Evolutionary conservation across 2,113 vertebrate genomes (phyloP).

Genomic region (Ammodytes dubius): DNA sequence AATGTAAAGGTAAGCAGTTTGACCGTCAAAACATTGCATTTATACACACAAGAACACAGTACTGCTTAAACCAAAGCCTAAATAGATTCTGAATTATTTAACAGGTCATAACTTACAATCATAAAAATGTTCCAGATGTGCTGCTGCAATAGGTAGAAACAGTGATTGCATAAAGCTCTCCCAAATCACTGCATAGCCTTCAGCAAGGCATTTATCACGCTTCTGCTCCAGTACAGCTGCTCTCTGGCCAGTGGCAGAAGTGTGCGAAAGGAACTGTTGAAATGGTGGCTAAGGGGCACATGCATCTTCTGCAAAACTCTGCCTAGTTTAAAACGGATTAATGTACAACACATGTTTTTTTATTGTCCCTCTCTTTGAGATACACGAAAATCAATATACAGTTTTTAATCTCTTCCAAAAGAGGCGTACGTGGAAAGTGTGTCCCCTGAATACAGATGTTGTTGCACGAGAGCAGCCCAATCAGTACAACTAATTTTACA

Average conservation of each 20-base stretch:
- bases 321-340: background rate
- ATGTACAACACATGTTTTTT: background rate
- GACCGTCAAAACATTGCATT: background rate
- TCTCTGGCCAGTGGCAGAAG: background rate
- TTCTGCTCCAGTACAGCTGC: constrained; percentile 13
- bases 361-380: constrained; percentile 3
- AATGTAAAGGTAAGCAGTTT: background rate
- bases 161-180: constrained; percentile 22
- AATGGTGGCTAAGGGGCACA: background rate
- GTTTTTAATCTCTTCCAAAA: constrained; percentile 22
- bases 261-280: constrained; percentile 11
- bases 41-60: background rate
- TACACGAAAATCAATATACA: constrained; percentile 26
- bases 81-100: background rate
- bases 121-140: background rate
- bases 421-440: constrained; percentile 11
- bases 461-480: constrained; percentile 37
- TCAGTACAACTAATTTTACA: constrained; percentile 62
- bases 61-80: background rate
- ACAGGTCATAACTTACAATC: background rate
- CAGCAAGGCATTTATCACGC: constrained; percentile 35
- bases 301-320: constrained; percentile 6
- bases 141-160: constrained; percentile 6
- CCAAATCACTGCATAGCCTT: constrained; percentile 35
- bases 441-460: constrained; percentile 41